Percentiles rank a stretch among this genome's conserved stretches.
phyloP scores from a whole-genome alignment of 2,888 invertebrate species.

The Pachycephus smyrnensis region DNA sequence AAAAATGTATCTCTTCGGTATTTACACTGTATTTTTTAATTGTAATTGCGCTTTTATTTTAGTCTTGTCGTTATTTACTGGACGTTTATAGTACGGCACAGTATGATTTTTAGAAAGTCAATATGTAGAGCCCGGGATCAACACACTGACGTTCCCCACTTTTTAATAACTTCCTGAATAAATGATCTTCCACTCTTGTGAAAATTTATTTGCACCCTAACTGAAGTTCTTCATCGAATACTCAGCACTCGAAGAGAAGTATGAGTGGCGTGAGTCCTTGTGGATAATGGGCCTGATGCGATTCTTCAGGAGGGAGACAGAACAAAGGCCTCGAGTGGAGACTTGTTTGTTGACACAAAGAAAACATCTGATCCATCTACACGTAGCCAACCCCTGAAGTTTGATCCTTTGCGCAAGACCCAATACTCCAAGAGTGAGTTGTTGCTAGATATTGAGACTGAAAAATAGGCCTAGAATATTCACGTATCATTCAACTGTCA shows the following conservation, averaged over 20 bases:
- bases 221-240: background rate
- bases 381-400: background rate
- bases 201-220: background rate
- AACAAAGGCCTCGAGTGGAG: background rate
- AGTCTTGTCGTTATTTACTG: background rate
- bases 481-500: background rate
- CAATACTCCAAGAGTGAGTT: background rate
- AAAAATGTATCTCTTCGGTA: background rate
- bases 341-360: background rate
- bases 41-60: background rate
- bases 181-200: background rate
- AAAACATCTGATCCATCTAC: background rate
- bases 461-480: background rate
- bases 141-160: background rate
- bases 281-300: background rate
- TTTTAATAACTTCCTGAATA: background rate
- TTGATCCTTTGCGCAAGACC: background rate
- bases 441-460: background rate
- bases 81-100: background rate
- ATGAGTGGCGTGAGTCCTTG: background rate
- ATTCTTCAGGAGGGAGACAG: background rate
- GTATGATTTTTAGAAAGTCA: background rate
- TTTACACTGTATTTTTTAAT: background rate
- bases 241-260: background rate
- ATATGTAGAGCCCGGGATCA: background rate